Percentiles rank a stretch among this genome's conserved stretches.
phyloP scores from a whole-genome alignment of 2,888 invertebrate genomes.

The Drosophila quinaria region DNA sequence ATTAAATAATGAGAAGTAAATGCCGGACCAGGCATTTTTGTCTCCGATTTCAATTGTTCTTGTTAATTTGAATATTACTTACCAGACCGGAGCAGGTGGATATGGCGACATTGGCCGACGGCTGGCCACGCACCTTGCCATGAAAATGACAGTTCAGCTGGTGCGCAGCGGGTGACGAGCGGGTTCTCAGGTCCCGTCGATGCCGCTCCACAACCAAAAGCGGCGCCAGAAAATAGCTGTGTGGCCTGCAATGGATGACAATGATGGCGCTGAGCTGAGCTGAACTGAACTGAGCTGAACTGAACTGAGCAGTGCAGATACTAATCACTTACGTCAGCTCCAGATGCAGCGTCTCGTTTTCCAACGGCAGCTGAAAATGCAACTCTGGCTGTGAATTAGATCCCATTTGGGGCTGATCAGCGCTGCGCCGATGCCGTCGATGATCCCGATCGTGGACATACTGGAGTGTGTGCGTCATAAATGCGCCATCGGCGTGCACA shows the following conservation, averaged over 20 bases:
- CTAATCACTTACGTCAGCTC: constrained; percentile 83
- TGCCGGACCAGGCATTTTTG: no score
- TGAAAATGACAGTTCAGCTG: constrained; percentile 91
- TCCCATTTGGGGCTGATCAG: background rate
- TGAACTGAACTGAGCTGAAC: no score
- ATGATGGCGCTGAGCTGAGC: background rate
- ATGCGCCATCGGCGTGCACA: constrained; percentile 82
- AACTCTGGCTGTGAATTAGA: constrained; percentile 39
- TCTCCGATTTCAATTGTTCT: background rate
- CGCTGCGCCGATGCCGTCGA: constrained; percentile 68
- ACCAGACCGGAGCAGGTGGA: constrained; percentile 95
- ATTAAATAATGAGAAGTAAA: no score
- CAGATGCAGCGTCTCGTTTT: constrained; percentile 84
- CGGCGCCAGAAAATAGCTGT: constrained; percentile 89
- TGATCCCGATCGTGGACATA: constrained; percentile 82
- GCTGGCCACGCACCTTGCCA: constrained; percentile 90
- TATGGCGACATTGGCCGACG: constrained; percentile 90
- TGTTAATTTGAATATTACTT: constrained; percentile 84
- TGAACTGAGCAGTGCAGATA: background rate
- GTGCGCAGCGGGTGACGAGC: constrained; percentile 73
- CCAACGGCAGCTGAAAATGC: constrained; percentile 63
- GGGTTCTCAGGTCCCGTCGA: constrained; percentile 86
- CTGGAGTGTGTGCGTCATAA: constrained; percentile 82
- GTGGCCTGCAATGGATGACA: constrained; percentile 86
- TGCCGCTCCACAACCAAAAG: constrained; percentile 91